Evolutionary conservation across 2,888 invertebrate species (phyloP).

Genomic region (Pandemis heparana): DNA sequence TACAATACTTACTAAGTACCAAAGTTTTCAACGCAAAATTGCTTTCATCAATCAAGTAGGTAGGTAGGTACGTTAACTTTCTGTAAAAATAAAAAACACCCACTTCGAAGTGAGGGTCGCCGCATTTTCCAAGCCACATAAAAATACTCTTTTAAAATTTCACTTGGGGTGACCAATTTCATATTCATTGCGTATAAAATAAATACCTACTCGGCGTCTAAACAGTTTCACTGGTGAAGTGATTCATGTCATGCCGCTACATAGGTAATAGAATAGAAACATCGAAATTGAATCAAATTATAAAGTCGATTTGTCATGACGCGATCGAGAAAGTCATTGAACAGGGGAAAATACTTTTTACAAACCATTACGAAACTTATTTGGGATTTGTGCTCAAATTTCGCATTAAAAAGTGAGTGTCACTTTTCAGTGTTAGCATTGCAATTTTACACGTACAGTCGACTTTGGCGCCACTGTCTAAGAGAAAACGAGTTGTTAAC

Average conservation of each 20-base stretch:
- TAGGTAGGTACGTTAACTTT: too few relatives aligned
- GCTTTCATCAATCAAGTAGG: too few relatives aligned
- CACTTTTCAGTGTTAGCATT: conserved; percentile 1
- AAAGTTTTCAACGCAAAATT: too few relatives aligned
- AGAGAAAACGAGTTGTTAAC: neutral
- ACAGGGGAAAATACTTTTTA: neutral
- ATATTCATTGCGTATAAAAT: neutral
- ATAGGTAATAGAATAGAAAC: conserved; percentile 5
- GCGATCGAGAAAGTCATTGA: conserved; percentile 1
- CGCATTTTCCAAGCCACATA: too few relatives aligned
- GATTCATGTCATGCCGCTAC: neutral
- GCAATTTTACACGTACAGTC: neutral
- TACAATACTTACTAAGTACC: too few relatives aligned
- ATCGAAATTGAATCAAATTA: neutral
- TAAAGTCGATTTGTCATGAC: neutral
- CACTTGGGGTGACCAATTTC: neutral
- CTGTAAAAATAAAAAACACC: too few relatives aligned
- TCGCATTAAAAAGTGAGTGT: conserved; percentile 9
- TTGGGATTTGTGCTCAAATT: conserved; percentile 14
- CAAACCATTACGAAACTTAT: neutral
- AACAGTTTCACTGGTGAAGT: neutral
- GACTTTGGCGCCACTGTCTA: neutral
- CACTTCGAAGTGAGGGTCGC: too few relatives aligned
- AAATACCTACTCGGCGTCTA: neutral
- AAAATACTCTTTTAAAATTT: too few relatives aligned